Evolutionary conservation across 2,797 vertebrate genomes (phyloP), one percentile per base, ranked within the genome.

Genomic region (Peromyscus attwateri): DNA sequence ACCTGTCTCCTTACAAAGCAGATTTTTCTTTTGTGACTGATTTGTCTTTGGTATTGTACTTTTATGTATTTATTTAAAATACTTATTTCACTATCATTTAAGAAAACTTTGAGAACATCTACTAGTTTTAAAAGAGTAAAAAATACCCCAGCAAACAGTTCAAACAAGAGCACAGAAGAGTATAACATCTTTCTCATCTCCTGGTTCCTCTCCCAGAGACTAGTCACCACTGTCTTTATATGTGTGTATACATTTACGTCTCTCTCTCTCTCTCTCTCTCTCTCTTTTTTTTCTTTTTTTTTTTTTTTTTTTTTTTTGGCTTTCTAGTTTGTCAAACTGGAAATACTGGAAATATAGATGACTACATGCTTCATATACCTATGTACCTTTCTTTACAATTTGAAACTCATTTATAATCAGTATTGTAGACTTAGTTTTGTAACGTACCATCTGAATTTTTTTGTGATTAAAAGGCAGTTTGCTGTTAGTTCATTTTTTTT

Each of bases 381-480:
- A n/a, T 2, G 2, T 31, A 89, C 55, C 25, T 96, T 91, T 77
- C 23, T 93, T 93, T 34, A 93, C 8, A 90, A 96, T 96, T 95
- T 93, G 17, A 81, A 93, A 95, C 87, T 77, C 21, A 77, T 68
- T 84, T 55, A 29, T 93, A 37, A 57, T 87, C 43, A 81, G 13
- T 88, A 52, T 57, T 73, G 3, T 75, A 60, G 87, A 31, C 27
- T 27, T 66, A 93, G 10, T 49, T 89, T 13, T 79, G 57, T 88
- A 87, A 34, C 88, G 8, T 64, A 21, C 40, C 60, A 25, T 52
- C 46, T 88, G 71, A 81, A 60, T 10, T 23, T 87, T 84, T 93
- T 70, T 89, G 49, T 91, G 34, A 91, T 87, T 85, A 82, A 68
- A 92, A 95, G 25, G 19, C 60, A 85, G 68, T 34, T 96, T 95